Base-by-base conservation (phyloP, 2,113 vertebrate species). In the Scophthalmus maximus region DNA sequence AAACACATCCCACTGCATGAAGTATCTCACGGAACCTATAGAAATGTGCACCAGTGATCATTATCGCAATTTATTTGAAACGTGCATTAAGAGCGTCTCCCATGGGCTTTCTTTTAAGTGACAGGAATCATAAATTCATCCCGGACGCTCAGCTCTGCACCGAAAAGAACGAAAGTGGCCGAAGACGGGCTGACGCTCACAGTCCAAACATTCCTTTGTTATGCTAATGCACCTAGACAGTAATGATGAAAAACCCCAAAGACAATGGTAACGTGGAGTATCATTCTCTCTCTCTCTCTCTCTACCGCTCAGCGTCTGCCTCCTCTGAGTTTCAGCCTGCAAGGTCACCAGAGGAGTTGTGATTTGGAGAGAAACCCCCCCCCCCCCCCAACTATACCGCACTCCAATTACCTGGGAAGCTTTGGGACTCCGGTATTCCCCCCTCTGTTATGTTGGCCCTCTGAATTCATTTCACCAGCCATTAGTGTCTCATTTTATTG, bases 401-500 rank as follows among this genome's bases (percentile, higher is more conserved):
- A 79, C 86, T 90, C 78, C 89, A 90, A 89, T 92, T 91, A 91
- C 87, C 87, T 81, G 75, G 62, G 89, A 82, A 81, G 87, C 89
- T 85, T 65, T 86, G 89, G 83, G 91, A 92, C 84, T 72, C 70
- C 18, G 52, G 88, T 87, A 91, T 90, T 92, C 89, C 91, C 89
- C 62, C 61, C 75, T 80, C 84, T 85, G 82, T 89, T 87, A 76
- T 71, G 62, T 70, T 52, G 77, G 73, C 73, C 79, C 40, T 63
- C 81, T 76, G 81, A 87, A 90, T 79, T 89, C 79, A 90, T 87
- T 89, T 84, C 79, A 82, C 76, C 1, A 49, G 71, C 77, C 76
- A 87, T 89, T 92, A 91, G 79, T 66, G 88, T 83, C 83, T 81
- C 63, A 44, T 85, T 85, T 88, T 84, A 82, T 79, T 77, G 81